Evolutionary conservation across 1,140 invertebrate species (phyloP), one percentile per base, ranked within the genome.

Genomic region (Anadara kagoshimensis): DNA sequence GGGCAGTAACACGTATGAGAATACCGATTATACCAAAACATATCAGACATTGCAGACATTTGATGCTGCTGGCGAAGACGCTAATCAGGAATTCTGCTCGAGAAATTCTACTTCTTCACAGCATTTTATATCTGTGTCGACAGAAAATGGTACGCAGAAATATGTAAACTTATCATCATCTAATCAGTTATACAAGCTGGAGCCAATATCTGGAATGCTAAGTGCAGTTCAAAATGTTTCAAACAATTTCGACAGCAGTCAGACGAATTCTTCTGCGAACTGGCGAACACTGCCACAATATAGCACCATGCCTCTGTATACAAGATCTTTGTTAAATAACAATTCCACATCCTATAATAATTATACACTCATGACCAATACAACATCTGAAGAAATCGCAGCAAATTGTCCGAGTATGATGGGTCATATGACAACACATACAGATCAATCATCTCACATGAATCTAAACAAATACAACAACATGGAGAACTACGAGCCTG

Each of bases 141-240:
- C 49, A n/a, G 49, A 44, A 61, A 79, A 26, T 65, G 73, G 36
- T 64, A 70, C 73, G 51, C 79, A 84, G 18, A 83, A 80, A 57
- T 85, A 85, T 49, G 80, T 79, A 20, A 76, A 80, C 29, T 61
- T 84, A 22, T 76, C 76, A 67, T 72, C 76, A 24, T 69, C 79
- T 7, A 73, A 76, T 36, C 70, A 73, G 16, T 53, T 73, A 20
- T 73, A 73, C 22, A 64, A 65, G 49, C 79, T 88, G 26, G 82
- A 89, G 59, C 82, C 86, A 1, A 88, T 87, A 51, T 84, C 84
- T 43, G 85, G 82, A 29, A 78, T 89, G 18, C 58, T 88, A 49
- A 85, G 80, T 59, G 82, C 85, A 22, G 85, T 86, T 22, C 56
- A 57, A n/a, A n/a, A 57, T 26, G 24, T 14, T 26, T 1, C n/a